These are phyloP conservation scores for Nemoura dubitans DNA, from an alignment of 2,888 invertebrate species.

Conservation along the genomic window DNA sequence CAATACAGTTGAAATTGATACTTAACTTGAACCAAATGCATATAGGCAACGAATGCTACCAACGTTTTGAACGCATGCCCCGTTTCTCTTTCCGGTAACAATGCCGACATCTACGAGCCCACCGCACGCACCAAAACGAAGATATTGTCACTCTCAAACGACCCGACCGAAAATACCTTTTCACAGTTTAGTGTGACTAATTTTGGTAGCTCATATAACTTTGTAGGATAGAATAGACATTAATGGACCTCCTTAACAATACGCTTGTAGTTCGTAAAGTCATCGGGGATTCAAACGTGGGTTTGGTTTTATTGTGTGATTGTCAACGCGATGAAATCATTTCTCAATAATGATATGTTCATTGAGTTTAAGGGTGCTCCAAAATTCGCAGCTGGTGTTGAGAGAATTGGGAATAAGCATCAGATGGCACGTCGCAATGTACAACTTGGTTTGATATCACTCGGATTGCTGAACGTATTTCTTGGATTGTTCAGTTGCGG, in stretches of 20 bases:
- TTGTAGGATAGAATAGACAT: background rate
- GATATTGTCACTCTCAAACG: background rate
- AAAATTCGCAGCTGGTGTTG: background rate
- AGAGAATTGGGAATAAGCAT: no score
- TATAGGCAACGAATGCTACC: background rate
- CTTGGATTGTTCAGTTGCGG: no score
- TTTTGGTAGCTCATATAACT: slow-evolving; percentile 36
- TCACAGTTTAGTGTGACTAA: slow-evolving; percentile 28
- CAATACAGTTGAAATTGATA: background rate
- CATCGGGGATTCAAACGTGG: background rate
- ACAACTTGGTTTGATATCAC: no score
- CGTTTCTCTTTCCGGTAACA: background rate
- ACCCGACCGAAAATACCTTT: slow-evolving; percentile 26
- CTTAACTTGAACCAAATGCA: no score
- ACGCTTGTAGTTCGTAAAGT: background rate
- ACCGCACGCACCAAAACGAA: slow-evolving; percentile 10
- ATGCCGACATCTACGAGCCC: slow-evolving; percentile 1
- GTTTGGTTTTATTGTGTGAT: slow-evolving; percentile 8
- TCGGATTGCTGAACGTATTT: no score
- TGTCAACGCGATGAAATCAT: slow-evolving; percentile 8
- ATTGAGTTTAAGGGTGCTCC: background rate
- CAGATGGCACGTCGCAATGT: no score
- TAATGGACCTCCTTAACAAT: slow-evolving; percentile 1
- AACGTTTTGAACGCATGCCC: background rate
- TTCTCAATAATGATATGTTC: slow-evolving; percentile 14